Percentiles rank a stretch among this genome's conserved stretches.
These are phyloP conservation scores for Pandemis heparana DNA, from an alignment of 2,888 invertebrate species.

Conservation along the genomic window DNA sequence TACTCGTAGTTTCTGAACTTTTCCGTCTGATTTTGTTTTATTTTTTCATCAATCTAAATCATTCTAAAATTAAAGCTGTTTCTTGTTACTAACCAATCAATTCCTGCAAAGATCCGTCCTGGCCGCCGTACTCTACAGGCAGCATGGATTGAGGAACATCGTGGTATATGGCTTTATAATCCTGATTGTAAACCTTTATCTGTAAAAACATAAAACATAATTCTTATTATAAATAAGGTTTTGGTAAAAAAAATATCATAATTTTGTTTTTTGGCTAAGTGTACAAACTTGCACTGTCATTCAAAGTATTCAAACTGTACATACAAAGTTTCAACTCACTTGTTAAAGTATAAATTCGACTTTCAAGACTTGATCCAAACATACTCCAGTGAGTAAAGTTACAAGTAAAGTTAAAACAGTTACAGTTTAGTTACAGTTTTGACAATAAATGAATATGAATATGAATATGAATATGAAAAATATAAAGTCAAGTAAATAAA, in stretches of 20 bases:
- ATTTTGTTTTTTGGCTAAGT: too few relatives aligned
- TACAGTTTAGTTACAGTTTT: too few relatives aligned
- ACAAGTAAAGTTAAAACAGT: too few relatives aligned
- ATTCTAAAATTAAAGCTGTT: background rate
- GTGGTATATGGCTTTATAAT: constrained; percentile 78
- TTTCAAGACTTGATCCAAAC: too few relatives aligned
- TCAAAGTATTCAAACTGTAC: too few relatives aligned
- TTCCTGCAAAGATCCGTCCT: constrained; percentile 77
- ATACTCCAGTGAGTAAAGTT: too few relatives aligned
- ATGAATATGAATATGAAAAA: too few relatives aligned
- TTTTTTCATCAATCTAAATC: background rate
- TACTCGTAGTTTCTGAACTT: background rate
- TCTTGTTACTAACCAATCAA: constrained; percentile 69
- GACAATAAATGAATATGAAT: too few relatives aligned
- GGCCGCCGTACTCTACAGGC: constrained; percentile 86
- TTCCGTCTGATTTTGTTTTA: background rate
- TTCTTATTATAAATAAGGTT: background rate
- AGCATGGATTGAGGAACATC: constrained; percentile 78
- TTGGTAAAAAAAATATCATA: background rate
- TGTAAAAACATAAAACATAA: constrained; percentile 55
- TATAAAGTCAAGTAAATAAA: too few relatives aligned
- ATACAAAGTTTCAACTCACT: too few relatives aligned
- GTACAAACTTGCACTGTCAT: too few relatives aligned
- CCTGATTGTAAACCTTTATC: constrained; percentile 80
- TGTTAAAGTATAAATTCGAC: too few relatives aligned